Evolutionary conservation across 2,113 vertebrate genomes (phyloP), one percentile per base, ranked within the genome.

Genomic region (Arvicanthis niloticus): DNA sequence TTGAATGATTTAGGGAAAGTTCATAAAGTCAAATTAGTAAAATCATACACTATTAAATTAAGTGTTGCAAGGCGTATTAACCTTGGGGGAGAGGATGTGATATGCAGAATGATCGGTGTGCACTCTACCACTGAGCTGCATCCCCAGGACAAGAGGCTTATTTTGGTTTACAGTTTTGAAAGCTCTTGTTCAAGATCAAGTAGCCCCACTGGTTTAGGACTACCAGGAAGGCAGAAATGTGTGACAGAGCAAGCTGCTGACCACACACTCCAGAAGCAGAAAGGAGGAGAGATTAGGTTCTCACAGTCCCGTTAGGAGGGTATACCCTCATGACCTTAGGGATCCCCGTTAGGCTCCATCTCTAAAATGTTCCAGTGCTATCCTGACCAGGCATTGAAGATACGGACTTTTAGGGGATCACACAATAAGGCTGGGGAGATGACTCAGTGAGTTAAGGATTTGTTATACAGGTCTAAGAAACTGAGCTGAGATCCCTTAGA

Each of bases 11-110:
- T 92, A 42, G 40, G 60, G 94, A 89, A 87, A 29, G 3, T 70
- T 53, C 84, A 89, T 42, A 78, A 91, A 75, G 78, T 84, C 21
- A 88, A 73, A 42, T 87, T 91, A 91, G 42, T 92, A 88, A 26
- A 95, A 95, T 45, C 91, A 82, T 56, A 17, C 62, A n/a, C 26
- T 88, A 42, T 1, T 72, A 56, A 82, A 88, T 90, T 72, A 87
- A 68, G 73, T 60, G 5, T 51, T 85, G 31, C 70, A 45, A 94
- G 78, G 86, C 3, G 76, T 17, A 76, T 88, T 56, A 45, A 68
- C 48, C 51, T 62, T 81, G 24, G 34, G 53, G 56, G 65, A 40
- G 21, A 24, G 58, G 6, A 17, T 56, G 56, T 53, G 26, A 60
- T 56, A 76, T 88, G 62, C 80, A 92, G 12, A 24, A 21, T 51